Evolutionary conservation across 1,140 invertebrate species (phyloP), one percentile per base, ranked within the genome.

Genomic region (Oreohelix idahoensis): DNA sequence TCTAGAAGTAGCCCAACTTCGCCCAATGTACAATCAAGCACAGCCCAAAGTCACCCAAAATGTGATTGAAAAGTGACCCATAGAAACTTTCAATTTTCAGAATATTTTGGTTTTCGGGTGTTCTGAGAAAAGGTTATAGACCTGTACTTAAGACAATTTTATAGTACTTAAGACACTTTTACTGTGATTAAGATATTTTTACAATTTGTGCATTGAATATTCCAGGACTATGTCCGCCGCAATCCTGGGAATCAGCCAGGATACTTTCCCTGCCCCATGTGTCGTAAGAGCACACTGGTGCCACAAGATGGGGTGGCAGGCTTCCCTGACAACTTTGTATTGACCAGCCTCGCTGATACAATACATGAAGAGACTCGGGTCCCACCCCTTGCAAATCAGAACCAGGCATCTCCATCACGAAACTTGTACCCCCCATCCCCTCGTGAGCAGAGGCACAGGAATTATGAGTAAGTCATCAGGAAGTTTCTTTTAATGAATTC

Each of bases 251-350:
- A 88, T 29, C 84, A 87, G 38, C 87, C 89, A 0, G 89, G 89
- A 10, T 89, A 90, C 79, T 92, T 92, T 80, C 88, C 89, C 1
- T 92, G 91, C 84, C 91, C 91, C 53, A 91, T 92, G 89, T 92
- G 91, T 83, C 88, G 90, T 36, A 91, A 90, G 82, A 89, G 91
- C 71, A 91, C 89, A 36, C 73, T 81, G 36, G 88, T 92, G 32
- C 91, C 91, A 0, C 70, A 74, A 20, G 85, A 86, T 38, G 91
- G 91, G 20, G 90, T 92, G 15, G 85, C 85, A 13, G 87, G 88
- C 32, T 91, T 92, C 77, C 89, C 87, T 77, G 91, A 92, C 78
- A 92, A 92, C 85, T 92, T 92, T 82, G 39, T 89, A 29, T 69
- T 91, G 35, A 81, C 90, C 35, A 90, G 89, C 84, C 74, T 91